phyloP scores from a whole-genome alignment of 2,888 invertebrate genomes.

The Dryobotodes eremita region DNA sequence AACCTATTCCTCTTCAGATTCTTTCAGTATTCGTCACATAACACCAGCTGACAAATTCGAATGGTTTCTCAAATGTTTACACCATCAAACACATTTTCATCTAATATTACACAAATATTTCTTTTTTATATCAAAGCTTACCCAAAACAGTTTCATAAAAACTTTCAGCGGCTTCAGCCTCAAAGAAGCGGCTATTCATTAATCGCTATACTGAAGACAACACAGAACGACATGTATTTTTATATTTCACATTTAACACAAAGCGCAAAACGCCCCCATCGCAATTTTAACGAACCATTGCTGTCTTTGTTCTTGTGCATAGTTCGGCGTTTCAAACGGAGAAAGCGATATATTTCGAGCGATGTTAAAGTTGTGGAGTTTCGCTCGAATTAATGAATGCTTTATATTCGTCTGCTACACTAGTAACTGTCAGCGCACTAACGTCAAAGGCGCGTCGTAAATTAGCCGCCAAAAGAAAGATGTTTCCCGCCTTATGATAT shows the following conservation, averaged over 20 bases:
- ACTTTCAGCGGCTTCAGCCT: constrained; percentile 63
- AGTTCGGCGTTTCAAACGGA: constrained; percentile 69
- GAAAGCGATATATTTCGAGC: constrained; percentile 79
- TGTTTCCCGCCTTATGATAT: constrained; percentile 82
- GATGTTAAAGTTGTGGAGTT: constrained; percentile 76
- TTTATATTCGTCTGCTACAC: constrained; percentile 82
- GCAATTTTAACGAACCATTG: constrained; percentile 85
- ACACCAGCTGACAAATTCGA: constrained; percentile 28
- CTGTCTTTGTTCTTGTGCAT: constrained; percentile 81
- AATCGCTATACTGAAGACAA: constrained; percentile 73
- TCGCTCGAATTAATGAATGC: constrained; percentile 84
- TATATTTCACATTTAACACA: constrained; percentile 65
- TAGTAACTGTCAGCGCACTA: constrained; percentile 80
- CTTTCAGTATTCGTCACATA: not conserved
- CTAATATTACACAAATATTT: constrained; percentile 67
- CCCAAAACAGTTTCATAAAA: constrained; percentile 63
- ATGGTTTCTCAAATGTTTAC: constrained; percentile 46
- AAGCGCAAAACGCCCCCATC: constrained; percentile 65
- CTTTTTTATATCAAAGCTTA: constrained; percentile 68
- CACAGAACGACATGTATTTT: constrained; percentile 77
- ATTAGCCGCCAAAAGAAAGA: constrained; percentile 85
- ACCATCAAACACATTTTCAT: constrained; percentile 61
- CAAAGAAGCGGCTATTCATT: constrained; percentile 73
- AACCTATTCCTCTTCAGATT: not conserved
- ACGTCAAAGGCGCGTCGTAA: constrained; percentile 78